These are phyloP conservation scores for Notolabrus celidotus DNA, from an alignment of 2,797 vertebrate species.

Conservation along the genomic window DNA sequence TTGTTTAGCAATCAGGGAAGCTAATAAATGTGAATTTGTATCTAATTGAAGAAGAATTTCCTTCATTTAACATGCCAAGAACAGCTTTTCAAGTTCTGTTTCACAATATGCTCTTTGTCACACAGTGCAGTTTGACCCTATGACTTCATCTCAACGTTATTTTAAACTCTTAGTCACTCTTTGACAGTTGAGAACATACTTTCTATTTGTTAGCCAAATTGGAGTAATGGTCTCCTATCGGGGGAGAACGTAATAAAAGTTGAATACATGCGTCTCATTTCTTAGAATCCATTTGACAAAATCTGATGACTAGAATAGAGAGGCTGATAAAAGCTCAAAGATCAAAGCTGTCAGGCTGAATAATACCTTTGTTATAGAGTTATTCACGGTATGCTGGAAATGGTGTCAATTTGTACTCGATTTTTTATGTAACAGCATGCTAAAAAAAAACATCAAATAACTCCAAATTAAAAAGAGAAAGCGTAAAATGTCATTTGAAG, in stretches of 20 bases:
- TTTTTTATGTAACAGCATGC: not conserved
- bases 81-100: slow-evolving; percentile 48
- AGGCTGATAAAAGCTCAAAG: not conserved
- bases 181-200: slow-evolving; percentile 54
- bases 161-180: slow-evolving; percentile 65
- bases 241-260: slow-evolving; percentile 40
- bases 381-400: slow-evolving; percentile 1
- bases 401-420: not conserved
- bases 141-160: slow-evolving; percentile 70
- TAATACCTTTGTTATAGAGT: not conserved
- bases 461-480: slow-evolving; percentile 14
- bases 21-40: slow-evolving; percentile 54
- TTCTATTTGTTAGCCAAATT: slow-evolving; percentile 41
- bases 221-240: slow-evolving; percentile 33
- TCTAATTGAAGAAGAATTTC: slow-evolving; percentile 60
- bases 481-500: not conserved
- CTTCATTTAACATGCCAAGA: slow-evolving; percentile 62
- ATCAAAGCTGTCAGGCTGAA: not conserved
- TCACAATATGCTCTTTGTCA: slow-evolving; percentile 66
- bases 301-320: slow-evolving; percentile 4
- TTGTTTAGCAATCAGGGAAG: slow-evolving; percentile 63
- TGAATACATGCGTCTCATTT: slow-evolving; percentile 42
- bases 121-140: slow-evolving; percentile 42
- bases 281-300: slow-evolving; percentile 22
- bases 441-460: slow-evolving; percentile 2